Evolutionary conservation across 2,113 vertebrate species (phyloP).

Genomic region (Macquaria ambigua): DNA sequence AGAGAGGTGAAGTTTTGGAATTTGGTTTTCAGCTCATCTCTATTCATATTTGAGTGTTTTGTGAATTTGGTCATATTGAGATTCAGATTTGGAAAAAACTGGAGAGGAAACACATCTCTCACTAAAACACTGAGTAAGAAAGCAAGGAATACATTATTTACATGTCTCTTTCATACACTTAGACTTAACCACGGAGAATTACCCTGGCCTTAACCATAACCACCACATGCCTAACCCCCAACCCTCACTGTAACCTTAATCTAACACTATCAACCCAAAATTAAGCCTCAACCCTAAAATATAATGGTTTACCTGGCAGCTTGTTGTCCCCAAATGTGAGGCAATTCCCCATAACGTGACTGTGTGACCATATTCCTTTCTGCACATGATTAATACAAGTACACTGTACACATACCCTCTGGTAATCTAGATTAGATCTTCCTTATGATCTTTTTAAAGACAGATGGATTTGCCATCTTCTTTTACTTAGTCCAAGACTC

Average conservation of each 20-base stretch:
- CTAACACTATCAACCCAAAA: neutral
- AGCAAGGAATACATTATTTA: too few relatives aligned
- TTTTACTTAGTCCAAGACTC: neutral
- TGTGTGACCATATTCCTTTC: neutral
- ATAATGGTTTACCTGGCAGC: too few relatives aligned
- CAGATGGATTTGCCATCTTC: neutral
- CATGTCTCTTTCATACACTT: too few relatives aligned
- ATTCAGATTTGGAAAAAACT: too few relatives aligned
- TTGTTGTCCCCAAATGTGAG: too few relatives aligned
- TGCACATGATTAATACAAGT: neutral
- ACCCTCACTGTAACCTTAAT: neutral
- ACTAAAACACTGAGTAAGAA: too few relatives aligned
- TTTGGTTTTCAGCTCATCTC: neutral
- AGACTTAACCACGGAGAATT: too few relatives aligned
- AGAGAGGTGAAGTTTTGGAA: neutral
- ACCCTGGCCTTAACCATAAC: neutral
- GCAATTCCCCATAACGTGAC: neutral
- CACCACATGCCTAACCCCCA: neutral
- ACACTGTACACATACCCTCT: neutral
- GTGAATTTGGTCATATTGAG: neutral
- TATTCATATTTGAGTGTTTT: neutral
- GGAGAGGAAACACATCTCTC: too few relatives aligned
- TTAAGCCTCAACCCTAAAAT: too few relatives aligned
- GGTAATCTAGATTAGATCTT: neutral
- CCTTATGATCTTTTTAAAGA: neutral